phyloP scores from a whole-genome alignment of 2,888 invertebrate genomes.

The Scrobipalpa costella region DNA sequence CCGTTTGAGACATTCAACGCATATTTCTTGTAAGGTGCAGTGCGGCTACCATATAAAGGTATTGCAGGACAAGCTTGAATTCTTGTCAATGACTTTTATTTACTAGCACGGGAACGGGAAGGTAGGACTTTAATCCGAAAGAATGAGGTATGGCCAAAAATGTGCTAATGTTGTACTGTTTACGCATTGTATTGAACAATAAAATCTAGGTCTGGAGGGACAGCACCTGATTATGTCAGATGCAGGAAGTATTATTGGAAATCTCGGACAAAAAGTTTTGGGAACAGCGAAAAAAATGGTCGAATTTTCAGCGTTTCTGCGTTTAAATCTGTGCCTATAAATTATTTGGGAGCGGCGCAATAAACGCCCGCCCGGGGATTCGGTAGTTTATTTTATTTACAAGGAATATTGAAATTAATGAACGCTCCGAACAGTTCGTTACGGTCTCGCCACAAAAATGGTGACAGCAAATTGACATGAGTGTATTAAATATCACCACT shows the following conservation, averaged over 20 bases:
- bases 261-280: constrained; percentile 4
- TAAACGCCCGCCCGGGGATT: neutral
- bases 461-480: too few species aligned
- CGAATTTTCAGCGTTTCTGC: constrained; percentile 9
- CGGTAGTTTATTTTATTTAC: neutral
- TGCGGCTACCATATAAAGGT: neutral
- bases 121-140: neutral
- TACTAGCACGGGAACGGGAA: too few species aligned
- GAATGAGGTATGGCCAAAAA: too few species aligned
- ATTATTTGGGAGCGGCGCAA: constrained; percentile 10
- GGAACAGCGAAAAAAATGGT: neutral
- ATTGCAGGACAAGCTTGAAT: neutral
- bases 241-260: constrained; percentile 6
- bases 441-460: neutral
- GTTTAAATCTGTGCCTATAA: constrained; percentile 9
- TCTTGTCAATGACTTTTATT: neutral
- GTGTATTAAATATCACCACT: neutral
- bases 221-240: neutral
- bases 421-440: neutral
- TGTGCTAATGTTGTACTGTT: too few species aligned
- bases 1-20: constrained; percentile 21
- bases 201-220: too few species aligned
- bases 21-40: constrained; percentile 17
- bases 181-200: too few species aligned
- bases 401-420: constrained; percentile 9